A percentile compares a stretch with the other conserved stretches of the same genome.
These are phyloP conservation scores for Labeo rohita DNA, from an alignment of 2,113 vertebrate species.

Conservation along the genomic window DNA sequence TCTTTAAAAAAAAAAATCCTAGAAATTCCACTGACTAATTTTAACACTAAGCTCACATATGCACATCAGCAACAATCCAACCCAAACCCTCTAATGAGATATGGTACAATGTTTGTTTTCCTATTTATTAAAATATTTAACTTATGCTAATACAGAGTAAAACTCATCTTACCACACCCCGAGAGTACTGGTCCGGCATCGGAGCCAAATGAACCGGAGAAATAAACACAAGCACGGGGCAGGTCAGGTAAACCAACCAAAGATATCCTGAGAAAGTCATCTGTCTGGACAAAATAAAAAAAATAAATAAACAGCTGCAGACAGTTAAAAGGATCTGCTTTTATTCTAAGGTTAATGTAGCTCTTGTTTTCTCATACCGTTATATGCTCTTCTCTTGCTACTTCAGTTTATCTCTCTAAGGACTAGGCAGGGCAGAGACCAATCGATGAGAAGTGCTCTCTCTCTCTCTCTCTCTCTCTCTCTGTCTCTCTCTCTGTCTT, in stretches of 20 bases:
- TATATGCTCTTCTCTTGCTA: not conserved
- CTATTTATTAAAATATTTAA: not conserved
- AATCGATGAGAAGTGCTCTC: conserved; percentile 48
- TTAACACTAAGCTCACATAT: not conserved
- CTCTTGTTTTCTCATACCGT: conserved; percentile 8
- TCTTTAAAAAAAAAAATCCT: not conserved
- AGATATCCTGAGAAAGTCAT: conserved; percentile 25
- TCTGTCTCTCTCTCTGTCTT: conserved; percentile 13
- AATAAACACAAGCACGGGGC: conserved; percentile 40
- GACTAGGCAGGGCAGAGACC: conserved; percentile 65
- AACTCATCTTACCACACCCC: conserved; percentile 71
- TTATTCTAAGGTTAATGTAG: conserved; percentile 7
- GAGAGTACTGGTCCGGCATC: conserved; percentile 66
- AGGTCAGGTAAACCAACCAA: conserved; percentile 23
- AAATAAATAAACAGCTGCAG: not conserved
- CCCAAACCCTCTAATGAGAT: not conserved
- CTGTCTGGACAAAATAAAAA: not conserved
- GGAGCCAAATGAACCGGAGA: conserved; percentile 52
- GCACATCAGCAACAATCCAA: not conserved
- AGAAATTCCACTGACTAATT: not conserved
- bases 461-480: conserved; percentile 32
- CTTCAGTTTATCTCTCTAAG: conserved; percentile 54
- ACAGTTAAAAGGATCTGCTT: not conserved
- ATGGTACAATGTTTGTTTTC: not conserved
- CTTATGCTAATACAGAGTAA: not conserved